Conservation (phyloP, 2,888 invertebrate genomes). For the Callyntrura guangdongensis region DNA sequence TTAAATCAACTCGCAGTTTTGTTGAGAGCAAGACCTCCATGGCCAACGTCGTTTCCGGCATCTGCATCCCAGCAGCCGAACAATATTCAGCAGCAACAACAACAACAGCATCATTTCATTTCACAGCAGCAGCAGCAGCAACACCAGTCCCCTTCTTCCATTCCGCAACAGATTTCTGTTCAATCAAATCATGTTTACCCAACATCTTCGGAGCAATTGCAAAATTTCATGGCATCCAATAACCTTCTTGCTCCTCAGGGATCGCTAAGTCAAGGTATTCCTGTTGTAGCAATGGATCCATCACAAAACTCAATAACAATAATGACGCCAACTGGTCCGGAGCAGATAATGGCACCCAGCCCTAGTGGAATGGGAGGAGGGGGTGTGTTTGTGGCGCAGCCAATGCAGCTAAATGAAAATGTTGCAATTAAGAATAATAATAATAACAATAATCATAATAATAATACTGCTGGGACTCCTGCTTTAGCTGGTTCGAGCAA, state of each 20-base stretch:
- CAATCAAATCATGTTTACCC: conserved; percentile 68
- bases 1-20: conserved; percentile 84
- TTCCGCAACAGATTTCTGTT: conserved; percentile 28
- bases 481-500: neutral
- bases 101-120: neutral
- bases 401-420: conserved; percentile 56
- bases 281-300: conserved; percentile 74
- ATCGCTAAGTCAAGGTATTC: conserved; percentile 69
- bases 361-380: conserved; percentile 43
- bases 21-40: conserved; percentile 82
- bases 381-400: conserved; percentile 67
- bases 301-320: conserved; percentile 73
- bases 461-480: neutral
- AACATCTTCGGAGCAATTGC: conserved; percentile 67
- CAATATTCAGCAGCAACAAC: conserved; percentile 54
- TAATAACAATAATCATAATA: conserved; percentile 18
- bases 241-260: conserved; percentile 44
- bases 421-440: conserved; percentile 13
- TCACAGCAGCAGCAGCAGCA: conserved; percentile 29
- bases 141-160: neutral
- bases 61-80: conserved; percentile 38
- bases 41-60: conserved; percentile 83
- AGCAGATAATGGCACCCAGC: conserved; percentile 60
- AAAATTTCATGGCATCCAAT: conserved; percentile 56
- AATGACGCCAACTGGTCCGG: conserved; percentile 71